These are phyloP conservation scores for Acanthurus leucopareius DNA, from an alignment of 2,797 vertebrate species.

Conservation along the genomic window DNA sequence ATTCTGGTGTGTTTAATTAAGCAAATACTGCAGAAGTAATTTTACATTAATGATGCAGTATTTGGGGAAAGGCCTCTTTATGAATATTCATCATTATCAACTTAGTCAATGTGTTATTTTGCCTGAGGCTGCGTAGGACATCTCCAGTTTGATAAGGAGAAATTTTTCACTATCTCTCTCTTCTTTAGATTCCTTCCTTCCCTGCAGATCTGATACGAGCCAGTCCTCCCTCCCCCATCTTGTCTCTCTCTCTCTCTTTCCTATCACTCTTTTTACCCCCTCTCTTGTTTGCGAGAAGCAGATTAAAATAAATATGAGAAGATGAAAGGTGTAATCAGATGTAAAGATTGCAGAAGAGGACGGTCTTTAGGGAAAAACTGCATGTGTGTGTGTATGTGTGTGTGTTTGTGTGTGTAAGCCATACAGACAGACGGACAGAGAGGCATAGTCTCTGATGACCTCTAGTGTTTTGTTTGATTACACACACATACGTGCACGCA, in stretches of 20 bases:
- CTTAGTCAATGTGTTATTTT: slow-evolving; percentile 88
- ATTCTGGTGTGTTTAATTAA: slow-evolving; percentile 55
- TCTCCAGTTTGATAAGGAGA: slow-evolving; percentile 59
- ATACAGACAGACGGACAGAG: slow-evolving; percentile 34
- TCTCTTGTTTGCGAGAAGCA: slow-evolving; percentile 73
- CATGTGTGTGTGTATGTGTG: slow-evolving; percentile 33
- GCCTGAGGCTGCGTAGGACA: slow-evolving; percentile 66
- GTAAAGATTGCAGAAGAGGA: slow-evolving; percentile 81
- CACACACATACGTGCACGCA: not conserved
- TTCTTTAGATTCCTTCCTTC: slow-evolving; percentile 47
- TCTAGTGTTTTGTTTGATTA: slow-evolving; percentile 70
- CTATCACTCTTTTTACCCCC: slow-evolving; percentile 53
- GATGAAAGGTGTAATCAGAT: slow-evolving; percentile 85
- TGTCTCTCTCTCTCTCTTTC: slow-evolving; percentile 18
- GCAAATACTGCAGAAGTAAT: slow-evolving; percentile 59
- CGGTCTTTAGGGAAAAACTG: slow-evolving; percentile 75
- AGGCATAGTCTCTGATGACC: slow-evolving; percentile 75
- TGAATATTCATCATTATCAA: slow-evolving; percentile 70
- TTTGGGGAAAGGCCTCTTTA: slow-evolving; percentile 38
- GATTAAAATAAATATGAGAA: slow-evolving; percentile 85
- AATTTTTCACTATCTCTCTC: slow-evolving; percentile 44
- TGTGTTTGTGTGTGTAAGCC: slow-evolving; percentile 12
- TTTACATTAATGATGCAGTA: slow-evolving; percentile 59
- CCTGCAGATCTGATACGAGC: slow-evolving; percentile 58
- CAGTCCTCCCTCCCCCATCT: slow-evolving; percentile 51